These are phyloP conservation scores for Stegophylla sp. DNA, from an alignment of 2,888 invertebrate species.

Conservation along the genomic window DNA sequence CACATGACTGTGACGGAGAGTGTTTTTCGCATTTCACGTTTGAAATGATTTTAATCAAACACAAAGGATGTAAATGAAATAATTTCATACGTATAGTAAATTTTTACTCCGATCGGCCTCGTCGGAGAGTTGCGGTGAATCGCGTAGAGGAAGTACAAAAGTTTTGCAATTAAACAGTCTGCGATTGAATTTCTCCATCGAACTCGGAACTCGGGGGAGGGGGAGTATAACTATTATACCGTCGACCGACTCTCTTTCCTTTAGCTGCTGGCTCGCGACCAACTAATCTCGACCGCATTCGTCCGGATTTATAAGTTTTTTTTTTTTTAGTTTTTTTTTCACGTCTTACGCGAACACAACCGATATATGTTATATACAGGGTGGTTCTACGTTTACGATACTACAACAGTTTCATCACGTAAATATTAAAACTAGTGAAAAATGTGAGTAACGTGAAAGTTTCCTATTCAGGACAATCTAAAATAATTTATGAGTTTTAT, in stretches of 20 bases:
- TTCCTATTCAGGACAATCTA: no score
- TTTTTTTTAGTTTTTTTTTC: neutral
- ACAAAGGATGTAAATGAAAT: no score
- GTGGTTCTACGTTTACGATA: no score
- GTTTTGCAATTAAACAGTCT: slow-evolving; percentile 29
- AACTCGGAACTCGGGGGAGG: slow-evolving; percentile 11
- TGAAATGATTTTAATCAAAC: no score
- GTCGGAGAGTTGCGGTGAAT: slow-evolving; percentile 1
- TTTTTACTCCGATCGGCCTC: neutral
- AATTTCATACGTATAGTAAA: neutral
- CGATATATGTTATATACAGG: no score
- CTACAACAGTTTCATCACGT: no score
- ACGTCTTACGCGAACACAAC: neutral
- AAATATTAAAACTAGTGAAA: no score
- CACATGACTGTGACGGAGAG: no score
- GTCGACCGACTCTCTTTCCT: neutral
- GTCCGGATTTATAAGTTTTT: slow-evolving; percentile 7
- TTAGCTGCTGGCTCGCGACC: slow-evolving; percentile 24
- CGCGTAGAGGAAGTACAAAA: neutral
- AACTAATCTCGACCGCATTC: slow-evolving; percentile 37
- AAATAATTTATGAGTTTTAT: no score
- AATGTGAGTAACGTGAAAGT: no score
- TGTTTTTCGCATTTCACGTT: no score
- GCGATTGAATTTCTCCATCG: slow-evolving; percentile 9
- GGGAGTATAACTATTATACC: slow-evolving; percentile 34